phyloP scores from a whole-genome alignment of 1,140 invertebrate species.

The Oncopeltus fasciatus region DNA sequence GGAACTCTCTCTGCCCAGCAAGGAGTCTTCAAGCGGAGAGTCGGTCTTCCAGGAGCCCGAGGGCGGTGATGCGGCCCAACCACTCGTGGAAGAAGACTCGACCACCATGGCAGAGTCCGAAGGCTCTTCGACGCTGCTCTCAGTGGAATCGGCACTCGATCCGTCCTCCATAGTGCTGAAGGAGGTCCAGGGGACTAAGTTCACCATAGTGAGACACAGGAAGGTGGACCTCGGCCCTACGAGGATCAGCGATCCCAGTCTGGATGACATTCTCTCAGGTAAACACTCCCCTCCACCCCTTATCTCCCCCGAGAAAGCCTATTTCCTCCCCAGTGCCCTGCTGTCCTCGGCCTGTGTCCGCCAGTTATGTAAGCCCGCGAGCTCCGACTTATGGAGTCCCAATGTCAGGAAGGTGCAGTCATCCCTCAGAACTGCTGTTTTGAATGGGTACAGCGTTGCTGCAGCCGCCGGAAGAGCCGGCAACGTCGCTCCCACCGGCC shows the following conservation, averaged over 20 bases:
- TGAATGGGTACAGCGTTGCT: neutral
- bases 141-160: neutral
- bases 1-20: constrained; percentile 10
- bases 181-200: constrained; percentile 13
- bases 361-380: too few relatives aligned
- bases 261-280: constrained; percentile 17
- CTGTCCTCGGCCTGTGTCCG: too few relatives aligned
- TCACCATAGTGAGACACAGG: constrained; percentile 17
- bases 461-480: neutral
- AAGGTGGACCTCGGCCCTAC: constrained; percentile 16
- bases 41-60: constrained; percentile 14
- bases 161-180: neutral
- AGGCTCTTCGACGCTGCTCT: neutral
- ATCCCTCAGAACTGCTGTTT: neutral
- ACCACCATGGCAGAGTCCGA: neutral
- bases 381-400: neutral
- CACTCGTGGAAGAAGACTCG: neutral
- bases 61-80: neutral
- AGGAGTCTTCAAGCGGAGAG: constrained; percentile 13
- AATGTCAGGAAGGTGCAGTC: neutral
- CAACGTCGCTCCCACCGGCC: neutral
- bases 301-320: too few relatives aligned
- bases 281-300: neutral
- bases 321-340: too few relatives aligned
- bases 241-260: constrained; percentile 7